Conservation (phyloP, 2,888 invertebrate genomes). For the Yponomeuta evonymella region DNA sequence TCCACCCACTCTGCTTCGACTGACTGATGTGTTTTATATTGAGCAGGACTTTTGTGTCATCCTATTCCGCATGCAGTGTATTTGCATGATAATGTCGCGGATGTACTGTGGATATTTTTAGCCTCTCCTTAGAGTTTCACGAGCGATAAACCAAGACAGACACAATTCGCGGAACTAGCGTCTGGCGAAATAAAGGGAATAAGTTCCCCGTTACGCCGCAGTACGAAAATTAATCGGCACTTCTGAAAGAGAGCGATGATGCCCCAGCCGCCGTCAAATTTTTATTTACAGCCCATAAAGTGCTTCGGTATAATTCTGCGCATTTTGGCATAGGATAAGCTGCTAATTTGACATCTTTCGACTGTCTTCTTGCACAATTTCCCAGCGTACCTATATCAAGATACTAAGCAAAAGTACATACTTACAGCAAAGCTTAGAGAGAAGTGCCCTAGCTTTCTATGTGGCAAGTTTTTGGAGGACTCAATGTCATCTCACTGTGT, state of each 20-base stretch:
- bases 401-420: too few species aligned
- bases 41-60: not conserved
- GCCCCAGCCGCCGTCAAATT: not conserved
- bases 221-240: not conserved
- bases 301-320: not conserved
- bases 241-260: not conserved
- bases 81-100: conserved; percentile 1
- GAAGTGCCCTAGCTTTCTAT: too few species aligned
- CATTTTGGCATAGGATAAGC: not conserved
- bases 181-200: not conserved
- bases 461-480: too few species aligned
- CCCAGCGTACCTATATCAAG: too few species aligned
- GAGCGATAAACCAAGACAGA: not conserved
- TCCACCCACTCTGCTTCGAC: not conserved
- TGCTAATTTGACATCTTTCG: too few species aligned
- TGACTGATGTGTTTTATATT: too few species aligned
- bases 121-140: not conserved
- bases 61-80: not conserved
- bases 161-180: not conserved
- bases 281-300: not conserved
- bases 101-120: not conserved
- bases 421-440: too few species aligned
- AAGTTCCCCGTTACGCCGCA: not conserved
- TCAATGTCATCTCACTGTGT: too few species aligned
- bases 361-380: too few species aligned